A percentile compares a stretch with the other conserved stretches of the same genome.
Evolutionary conservation across 1,140 invertebrate genomes (phyloP).

Genomic region (Pomacea maculata): DNA sequence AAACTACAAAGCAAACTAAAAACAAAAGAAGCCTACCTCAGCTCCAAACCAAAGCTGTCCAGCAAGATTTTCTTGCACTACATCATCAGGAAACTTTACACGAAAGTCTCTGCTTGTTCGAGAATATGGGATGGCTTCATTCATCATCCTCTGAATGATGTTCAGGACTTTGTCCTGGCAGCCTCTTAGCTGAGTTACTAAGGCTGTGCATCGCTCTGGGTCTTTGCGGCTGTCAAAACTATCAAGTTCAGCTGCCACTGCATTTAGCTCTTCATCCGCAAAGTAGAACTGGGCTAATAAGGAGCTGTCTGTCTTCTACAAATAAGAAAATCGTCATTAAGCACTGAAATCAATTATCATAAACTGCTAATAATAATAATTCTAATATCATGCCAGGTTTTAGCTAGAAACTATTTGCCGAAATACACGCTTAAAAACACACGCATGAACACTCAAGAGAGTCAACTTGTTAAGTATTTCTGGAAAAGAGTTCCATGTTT

Average conservation of each 20-base stretch:
- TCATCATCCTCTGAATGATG: conserved; percentile 95
- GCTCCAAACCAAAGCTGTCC: conserved; percentile 99
- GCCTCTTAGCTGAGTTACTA: conserved; percentile 89
- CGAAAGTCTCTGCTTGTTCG: conserved; percentile 92
- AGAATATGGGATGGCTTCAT: conserved; percentile 87
- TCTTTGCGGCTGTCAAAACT: conserved; percentile 98
- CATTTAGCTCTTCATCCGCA: conserved; percentile 95
- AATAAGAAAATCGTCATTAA: background rate
- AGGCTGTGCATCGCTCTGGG: conserved; percentile 91
- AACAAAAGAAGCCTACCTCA: conserved; percentile 74
- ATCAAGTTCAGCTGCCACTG: conserved; percentile 93
- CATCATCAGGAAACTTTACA: conserved; percentile 99
- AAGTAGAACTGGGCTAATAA: conserved; percentile 96
- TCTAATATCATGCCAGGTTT: too few relatives aligned
- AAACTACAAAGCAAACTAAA: conserved; percentile 34
- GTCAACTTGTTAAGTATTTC: too few relatives aligned
- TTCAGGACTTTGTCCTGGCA: conserved; percentile 74
- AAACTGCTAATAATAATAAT: too few relatives aligned
- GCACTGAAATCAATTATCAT: too few relatives aligned
- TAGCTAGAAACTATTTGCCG: too few relatives aligned
- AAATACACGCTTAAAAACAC: too few relatives aligned
- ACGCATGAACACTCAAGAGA: too few relatives aligned
- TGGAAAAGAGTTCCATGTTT: too few relatives aligned
- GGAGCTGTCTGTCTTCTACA: conserved; percentile 90
- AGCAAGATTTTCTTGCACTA: conserved; percentile 95